Percentiles rank a stretch among this genome's conserved stretches.
Conservation (phyloP, 2,113 vertebrate species). For the Archocentrus centrarchus region DNA sequence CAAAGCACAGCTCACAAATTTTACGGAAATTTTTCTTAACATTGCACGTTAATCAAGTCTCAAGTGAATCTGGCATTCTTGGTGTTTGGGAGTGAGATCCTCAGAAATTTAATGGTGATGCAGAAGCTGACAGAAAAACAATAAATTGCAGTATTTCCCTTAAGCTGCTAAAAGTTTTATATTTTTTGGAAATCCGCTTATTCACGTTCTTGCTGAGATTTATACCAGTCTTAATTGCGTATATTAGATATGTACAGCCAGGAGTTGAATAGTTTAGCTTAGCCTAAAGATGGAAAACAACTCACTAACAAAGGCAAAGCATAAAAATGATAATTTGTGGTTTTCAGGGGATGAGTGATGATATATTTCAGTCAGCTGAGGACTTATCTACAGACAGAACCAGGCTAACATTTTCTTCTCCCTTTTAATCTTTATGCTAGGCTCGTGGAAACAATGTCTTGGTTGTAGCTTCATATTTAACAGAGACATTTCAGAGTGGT, state of each 20-base stretch:
- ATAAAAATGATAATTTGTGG: neutral
- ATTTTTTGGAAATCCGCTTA: neutral
- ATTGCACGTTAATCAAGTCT: neutral
- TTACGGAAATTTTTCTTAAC: neutral
- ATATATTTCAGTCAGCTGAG: neutral
- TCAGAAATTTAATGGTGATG: neutral
- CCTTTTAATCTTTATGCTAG: neutral
- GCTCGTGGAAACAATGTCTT: neutral
- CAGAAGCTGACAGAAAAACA: neutral
- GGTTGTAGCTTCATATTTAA: slow-evolving; percentile 13
- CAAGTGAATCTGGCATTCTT: neutral
- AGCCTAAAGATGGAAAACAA: neutral
- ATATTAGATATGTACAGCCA: neutral
- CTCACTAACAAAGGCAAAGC: neutral
- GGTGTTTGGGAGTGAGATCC: neutral
- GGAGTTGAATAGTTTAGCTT: neutral
- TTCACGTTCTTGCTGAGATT: neutral
- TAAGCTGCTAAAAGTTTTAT: no score
- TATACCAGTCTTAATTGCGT: neutral
- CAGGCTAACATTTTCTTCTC: neutral
- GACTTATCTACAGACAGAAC: neutral
- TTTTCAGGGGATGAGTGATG: neutral
- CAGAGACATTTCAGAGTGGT: neutral
- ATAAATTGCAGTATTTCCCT: neutral
- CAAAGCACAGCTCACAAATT: neutral